Evolutionary conservation across 2,113 vertebrate genomes (phyloP).

Genomic region (Mesitornis unicolor): DNA sequence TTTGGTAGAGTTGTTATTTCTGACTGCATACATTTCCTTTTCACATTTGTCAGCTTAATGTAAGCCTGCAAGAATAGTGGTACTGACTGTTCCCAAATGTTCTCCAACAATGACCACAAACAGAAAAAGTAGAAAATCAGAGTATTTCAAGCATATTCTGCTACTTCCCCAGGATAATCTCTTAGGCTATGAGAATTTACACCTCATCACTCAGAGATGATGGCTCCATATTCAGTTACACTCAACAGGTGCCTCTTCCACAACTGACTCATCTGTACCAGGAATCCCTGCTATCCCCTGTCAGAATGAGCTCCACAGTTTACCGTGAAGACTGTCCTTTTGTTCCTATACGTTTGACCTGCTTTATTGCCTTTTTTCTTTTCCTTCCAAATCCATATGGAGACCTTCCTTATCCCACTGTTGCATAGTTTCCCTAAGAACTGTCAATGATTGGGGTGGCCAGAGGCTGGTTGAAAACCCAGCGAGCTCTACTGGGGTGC

Average conservation of each 20-base stretch:
- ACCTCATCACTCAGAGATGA: not conserved
- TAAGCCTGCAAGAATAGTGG: not conserved
- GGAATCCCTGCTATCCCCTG: not conserved
- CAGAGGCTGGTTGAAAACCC: not conserved
- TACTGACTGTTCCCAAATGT: not conserved
- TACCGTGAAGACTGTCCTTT: not conserved
- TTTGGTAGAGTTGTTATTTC: not conserved
- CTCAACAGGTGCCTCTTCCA: not conserved
- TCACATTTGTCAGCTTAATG: not conserved
- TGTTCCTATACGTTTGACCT: not conserved
- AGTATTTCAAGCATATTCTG: not conserved
- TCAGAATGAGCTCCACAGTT: not conserved
- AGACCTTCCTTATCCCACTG: not conserved
- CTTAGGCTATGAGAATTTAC: not conserved
- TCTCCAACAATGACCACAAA: not conserved
- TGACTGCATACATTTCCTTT: not conserved
- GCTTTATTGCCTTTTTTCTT: not conserved
- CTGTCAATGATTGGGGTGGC: accelerated
- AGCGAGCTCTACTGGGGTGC: not conserved
- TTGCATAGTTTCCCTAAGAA: not conserved
- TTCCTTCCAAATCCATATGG: accelerated
- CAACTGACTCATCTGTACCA: not conserved
- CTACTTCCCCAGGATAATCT: not conserved
- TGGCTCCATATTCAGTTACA: not conserved
- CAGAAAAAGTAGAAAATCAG: not conserved